phyloP scores from a whole-genome alignment of 35 echinoderm and acorn worm genomes.

The Amphiura filiformis region DNA sequence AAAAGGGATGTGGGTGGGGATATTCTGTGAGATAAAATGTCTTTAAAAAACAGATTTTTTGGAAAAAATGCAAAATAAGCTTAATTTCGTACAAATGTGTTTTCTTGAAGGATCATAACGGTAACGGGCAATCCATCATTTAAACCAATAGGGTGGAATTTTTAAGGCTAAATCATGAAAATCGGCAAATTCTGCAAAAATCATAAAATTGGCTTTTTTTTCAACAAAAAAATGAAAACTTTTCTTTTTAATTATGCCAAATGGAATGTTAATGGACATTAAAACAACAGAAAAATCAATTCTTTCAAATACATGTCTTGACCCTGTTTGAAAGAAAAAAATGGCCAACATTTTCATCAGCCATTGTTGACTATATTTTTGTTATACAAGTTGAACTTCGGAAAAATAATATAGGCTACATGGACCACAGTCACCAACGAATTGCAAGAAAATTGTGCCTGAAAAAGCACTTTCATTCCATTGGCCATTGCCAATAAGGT shows the following conservation, averaged over 20 bases:
- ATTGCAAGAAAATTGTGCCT: no score
- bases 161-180: neutral
- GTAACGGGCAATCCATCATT: neutral
- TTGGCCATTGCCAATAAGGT: no score
- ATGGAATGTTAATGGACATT: no score
- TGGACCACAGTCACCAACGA: no score
- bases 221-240: neutral
- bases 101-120: neutral
- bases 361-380: no score
- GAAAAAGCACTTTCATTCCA: no score
- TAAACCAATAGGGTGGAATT: neutral
- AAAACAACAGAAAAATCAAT: no score
- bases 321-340: no score
- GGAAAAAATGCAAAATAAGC: neutral
- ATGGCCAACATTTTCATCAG: no score
- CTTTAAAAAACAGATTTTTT: neutral
- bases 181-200: neutral
- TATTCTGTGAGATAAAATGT: neutral
- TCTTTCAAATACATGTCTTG: no score
- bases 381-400: no score
- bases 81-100: neutral
- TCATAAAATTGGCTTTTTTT: neutral
- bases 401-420: no score
- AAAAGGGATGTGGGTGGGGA: neutral
- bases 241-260: neutral